Conservation (phyloP, 2,888 invertebrate species). For the Cephus spinipes region DNA sequence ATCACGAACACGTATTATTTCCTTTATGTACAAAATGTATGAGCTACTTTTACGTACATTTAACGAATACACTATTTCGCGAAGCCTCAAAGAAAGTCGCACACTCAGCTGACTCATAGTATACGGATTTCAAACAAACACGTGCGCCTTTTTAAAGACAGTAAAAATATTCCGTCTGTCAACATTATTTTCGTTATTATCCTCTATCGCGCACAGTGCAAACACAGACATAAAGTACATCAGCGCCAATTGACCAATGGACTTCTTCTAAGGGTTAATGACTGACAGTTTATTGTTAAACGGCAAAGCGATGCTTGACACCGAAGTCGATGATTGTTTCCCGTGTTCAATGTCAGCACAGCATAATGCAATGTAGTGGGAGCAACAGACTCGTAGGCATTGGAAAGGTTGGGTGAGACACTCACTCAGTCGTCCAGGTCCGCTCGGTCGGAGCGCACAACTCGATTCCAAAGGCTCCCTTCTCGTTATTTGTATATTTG, state of each 20-base stretch:
- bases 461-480: conserved; percentile 13
- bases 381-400: conserved; percentile 29
- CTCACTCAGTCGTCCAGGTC: conserved; percentile 54
- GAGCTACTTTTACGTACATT: background rate
- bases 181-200: background rate
- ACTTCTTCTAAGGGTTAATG: background rate
- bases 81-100: background rate
- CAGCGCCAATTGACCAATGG: background rate
- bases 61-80: background rate
- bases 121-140: background rate
- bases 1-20: background rate
- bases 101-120: background rate
- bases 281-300: background rate
- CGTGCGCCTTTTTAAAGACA: background rate
- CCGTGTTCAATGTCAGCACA: conserved; percentile 22
- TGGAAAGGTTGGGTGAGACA: conserved; percentile 38
- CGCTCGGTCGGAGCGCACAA: conserved; percentile 46
- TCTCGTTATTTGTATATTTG: background rate
- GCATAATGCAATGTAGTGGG: conserved; percentile 22
- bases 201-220: background rate
- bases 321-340: conserved; percentile 8
- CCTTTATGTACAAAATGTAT: background rate
- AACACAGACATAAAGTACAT: background rate
- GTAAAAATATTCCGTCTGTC: background rate
- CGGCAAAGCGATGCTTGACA: background rate